phyloP scores from a whole-genome alignment of 2,113 vertebrate genomes.

The Perca schrenkii region DNA sequence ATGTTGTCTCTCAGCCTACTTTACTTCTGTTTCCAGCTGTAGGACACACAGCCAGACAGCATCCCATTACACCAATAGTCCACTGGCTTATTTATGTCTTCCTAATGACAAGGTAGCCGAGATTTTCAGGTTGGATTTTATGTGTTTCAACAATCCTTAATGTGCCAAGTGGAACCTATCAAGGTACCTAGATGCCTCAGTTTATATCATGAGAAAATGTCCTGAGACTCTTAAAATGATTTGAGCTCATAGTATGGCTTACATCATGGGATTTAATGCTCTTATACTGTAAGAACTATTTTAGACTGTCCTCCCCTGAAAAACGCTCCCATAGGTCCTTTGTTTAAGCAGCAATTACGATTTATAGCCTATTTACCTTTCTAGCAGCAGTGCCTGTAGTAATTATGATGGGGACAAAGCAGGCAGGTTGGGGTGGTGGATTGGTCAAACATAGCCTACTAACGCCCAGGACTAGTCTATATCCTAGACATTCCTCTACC shows the following conservation, averaged over 20 bases:
- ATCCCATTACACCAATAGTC: neutral
- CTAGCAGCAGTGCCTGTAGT: no score
- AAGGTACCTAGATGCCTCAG: neutral
- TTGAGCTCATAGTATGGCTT: neutral
- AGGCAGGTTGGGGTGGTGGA: no score
- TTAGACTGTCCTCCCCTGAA: no score
- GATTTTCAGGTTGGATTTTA: neutral
- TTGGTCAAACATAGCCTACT: no score
- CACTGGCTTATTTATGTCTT: neutral
- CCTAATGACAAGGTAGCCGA: neutral
- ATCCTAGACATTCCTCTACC: no score
- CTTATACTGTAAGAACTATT: no score
- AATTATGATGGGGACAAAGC: no score
- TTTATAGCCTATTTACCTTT: no score
- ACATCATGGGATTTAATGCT: neutral
- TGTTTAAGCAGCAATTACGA: no score
- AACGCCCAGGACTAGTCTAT: no score
- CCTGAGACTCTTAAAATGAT: neutral
- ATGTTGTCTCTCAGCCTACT: neutral
- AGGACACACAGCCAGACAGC: neutral
- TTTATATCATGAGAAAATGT: neutral
- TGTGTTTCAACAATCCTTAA: neutral
- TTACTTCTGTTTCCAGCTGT: neutral
- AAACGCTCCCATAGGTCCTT: no score
- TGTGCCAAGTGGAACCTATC: neutral